phyloP scores from a whole-genome alignment of 2,797 vertebrate genomes.

The Enteromius mattozi region DNA sequence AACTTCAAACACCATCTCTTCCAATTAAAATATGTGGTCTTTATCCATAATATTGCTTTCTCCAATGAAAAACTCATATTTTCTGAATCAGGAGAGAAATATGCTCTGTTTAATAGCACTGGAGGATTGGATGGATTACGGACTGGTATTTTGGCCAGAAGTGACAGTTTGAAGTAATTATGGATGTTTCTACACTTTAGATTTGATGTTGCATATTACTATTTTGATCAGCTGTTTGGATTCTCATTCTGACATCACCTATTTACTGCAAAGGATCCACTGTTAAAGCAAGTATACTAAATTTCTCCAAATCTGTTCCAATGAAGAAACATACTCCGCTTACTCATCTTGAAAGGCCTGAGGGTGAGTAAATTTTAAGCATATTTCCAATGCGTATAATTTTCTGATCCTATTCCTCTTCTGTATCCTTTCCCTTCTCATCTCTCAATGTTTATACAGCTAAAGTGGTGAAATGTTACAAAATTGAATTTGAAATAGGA shows the following conservation, averaged over 20 bases:
- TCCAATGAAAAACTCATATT: not conserved
- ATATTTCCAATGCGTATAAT: not conserved
- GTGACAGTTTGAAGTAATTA: not conserved
- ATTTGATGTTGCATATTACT: not conserved
- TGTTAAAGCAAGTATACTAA: not conserved
- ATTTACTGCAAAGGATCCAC: not conserved
- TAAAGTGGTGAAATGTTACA: not conserved
- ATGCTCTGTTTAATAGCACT: not conserved
- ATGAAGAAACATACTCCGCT: not conserved
- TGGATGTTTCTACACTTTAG: not conserved
- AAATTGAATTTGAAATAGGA: not conserved
- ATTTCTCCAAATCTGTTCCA: not conserved
- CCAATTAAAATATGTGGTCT: not conserved
- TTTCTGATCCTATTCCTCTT: not conserved
- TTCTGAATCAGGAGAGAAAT: not conserved
- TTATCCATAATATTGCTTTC: not conserved
- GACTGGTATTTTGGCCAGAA: not conserved
- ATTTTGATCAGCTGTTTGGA: not conserved
- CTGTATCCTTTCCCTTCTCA: not conserved
- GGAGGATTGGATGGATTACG: too few species aligned
- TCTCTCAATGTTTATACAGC: not conserved
- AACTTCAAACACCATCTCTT: not conserved
- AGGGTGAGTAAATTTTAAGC: not conserved
- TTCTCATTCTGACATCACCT: not conserved
- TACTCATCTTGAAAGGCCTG: not conserved